phyloP scores from a whole-genome alignment of 2,888 invertebrate species.

The Subacronicta megacephala region DNA sequence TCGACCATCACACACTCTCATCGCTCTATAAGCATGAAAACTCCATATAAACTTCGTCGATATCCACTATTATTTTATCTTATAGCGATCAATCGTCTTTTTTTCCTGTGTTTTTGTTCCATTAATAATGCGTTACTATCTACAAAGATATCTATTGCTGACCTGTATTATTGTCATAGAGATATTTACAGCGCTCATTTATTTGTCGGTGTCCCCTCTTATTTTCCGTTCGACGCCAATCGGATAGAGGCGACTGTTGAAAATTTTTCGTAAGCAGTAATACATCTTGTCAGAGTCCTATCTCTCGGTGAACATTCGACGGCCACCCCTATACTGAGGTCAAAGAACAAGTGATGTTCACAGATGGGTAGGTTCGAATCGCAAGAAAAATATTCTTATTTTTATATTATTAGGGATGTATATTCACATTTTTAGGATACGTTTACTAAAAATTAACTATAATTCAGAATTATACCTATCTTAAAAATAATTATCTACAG shows the following conservation, averaged over 20 bases:
- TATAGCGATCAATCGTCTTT: constrained; percentile 77
- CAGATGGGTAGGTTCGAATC: constrained; percentile 14
- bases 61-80: constrained; percentile 77
- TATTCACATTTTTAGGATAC: too few species aligned
- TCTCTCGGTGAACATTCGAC: constrained; percentile 88
- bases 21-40: constrained; percentile 54
- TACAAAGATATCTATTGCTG: constrained; percentile 87
- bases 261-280: constrained; percentile 90
- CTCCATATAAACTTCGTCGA: constrained; percentile 71
- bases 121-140: constrained; percentile 87
- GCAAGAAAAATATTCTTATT: too few species aligned
- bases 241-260: constrained; percentile 88
- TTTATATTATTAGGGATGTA: too few species aligned
- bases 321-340: constrained; percentile 80
- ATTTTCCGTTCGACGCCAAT: constrained; percentile 89
- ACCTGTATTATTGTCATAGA: constrained; percentile 90
- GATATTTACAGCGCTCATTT: constrained; percentile 89
- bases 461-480: too few species aligned
- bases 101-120: constrained; percentile 86
- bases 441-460: too few species aligned
- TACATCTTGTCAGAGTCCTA: constrained; percentile 89
- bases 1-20: constrained; percentile 41
- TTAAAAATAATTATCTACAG: too few species aligned
- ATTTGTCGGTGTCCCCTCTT: constrained; percentile 88
- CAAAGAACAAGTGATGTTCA: constrained; percentile 64